Evolutionary conservation across 2,888 invertebrate genomes (phyloP).

Genomic region (Protophormia terraenovae): DNA sequence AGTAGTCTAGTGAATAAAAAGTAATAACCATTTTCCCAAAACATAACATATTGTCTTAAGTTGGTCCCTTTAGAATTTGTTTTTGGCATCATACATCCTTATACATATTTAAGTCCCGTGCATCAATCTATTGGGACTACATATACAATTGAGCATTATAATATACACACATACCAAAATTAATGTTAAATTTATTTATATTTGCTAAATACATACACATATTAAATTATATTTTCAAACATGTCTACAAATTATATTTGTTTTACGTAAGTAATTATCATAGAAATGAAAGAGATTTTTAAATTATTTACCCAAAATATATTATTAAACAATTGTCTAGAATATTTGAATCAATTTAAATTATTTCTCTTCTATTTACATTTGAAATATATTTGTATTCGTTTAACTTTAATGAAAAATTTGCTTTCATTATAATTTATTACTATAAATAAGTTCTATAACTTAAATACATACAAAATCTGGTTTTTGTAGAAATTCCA

Average conservation of each 20-base stretch:
- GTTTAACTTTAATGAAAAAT: neutral
- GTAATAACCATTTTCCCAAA: too few relatives aligned
- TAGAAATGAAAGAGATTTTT: neutral
- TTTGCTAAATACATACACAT: too few relatives aligned
- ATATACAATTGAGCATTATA: neutral
- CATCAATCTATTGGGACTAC: neutral
- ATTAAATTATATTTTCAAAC: neutral
- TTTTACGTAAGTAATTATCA: neutral
- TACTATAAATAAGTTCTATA: too few relatives aligned
- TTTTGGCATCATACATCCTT: neutral
- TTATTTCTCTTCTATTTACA: neutral
- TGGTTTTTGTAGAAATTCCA: too few relatives aligned
- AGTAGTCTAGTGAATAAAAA: too few relatives aligned
- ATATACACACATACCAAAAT: neutral
- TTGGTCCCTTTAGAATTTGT: too few relatives aligned
- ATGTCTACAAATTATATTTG: neutral
- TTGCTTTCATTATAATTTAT: neutral
- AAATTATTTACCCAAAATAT: neutral
- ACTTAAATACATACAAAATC: too few relatives aligned
- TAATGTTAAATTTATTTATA: too few relatives aligned
- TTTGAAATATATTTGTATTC: neutral
- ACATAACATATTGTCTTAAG: too few relatives aligned
- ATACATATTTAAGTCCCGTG: neutral
- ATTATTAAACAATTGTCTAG: neutral
- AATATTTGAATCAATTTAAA: neutral